Evolutionary conservation across 1,140 invertebrate genomes (phyloP), one percentile per base, ranked within the genome.

Genomic region (Temnothorax nylanderi): DNA sequence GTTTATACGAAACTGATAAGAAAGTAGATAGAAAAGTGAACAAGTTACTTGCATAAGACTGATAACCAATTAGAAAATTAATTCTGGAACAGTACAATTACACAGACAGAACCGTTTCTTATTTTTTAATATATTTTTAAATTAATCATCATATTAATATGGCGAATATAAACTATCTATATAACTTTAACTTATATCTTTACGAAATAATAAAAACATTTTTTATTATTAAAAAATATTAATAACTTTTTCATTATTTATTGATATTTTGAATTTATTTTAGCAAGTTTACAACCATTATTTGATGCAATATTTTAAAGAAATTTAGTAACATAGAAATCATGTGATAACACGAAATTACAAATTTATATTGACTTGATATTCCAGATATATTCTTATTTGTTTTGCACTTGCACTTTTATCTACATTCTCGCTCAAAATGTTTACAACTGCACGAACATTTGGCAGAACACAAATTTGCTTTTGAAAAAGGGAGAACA

Each of bases 381-480:
- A 51, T 16, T 16, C 16, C 2, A 13, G 16, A 37, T 37, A 11
- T 51, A 11, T n/a, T 34, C 5, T 32, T 75, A 75, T 58, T 41
- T 16, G 10, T 37, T 41, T 16, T 1, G 34, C 6, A 13, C 26
- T 26, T 26, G 26, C 26, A 26, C 26, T n/a, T 16, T 21, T 37
- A n/a, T 3, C 37, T n/a, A 21, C 11, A 78, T 77, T 34, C 41
- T 8, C 26, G 37, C 13, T 49, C 51, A 13, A 54, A 67, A 34
- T 18, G 16, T 82, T 82, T 47, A 21, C 16, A 32, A 58, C 37
- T 60, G 65, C n/a, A 56, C 34, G 37, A 47, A 47, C 51, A 58
- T 34, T 74, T 58, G 54, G 16, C n/a, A 13, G 37, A 82, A 41
- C 26, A 5, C 10, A 72, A 26, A 69, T 71, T 72, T 65, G 58